These are phyloP conservation scores for Aelia acuminata DNA, from an alignment of 2,888 invertebrate genomes.

Conservation along the genomic window DNA sequence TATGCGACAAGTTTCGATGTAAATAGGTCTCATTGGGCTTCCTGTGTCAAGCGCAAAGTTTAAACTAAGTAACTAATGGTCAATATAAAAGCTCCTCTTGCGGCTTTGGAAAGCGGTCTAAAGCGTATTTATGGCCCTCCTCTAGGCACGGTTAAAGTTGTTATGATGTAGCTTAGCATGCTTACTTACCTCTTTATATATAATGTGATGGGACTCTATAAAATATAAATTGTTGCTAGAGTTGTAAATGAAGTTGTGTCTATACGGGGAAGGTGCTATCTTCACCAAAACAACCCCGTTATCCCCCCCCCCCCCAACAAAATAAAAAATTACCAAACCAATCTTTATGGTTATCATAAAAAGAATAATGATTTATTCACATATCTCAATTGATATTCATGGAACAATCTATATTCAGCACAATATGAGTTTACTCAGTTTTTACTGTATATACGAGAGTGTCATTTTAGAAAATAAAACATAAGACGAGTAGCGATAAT, in stretches of 20 bases:
- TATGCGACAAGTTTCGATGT: slow-evolving; percentile 35
- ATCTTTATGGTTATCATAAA: too few species aligned
- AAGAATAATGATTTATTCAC: too few species aligned
- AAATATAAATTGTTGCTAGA: slow-evolving; percentile 6
- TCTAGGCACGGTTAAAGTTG: not conserved
- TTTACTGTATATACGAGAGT: too few species aligned
- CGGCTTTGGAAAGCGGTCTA: not conserved
- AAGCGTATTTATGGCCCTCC: not conserved
- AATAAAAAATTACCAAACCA: too few species aligned
- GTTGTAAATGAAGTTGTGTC: not conserved
- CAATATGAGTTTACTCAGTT: too few species aligned
- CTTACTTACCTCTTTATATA: slow-evolving; percentile 24
- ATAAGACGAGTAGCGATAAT: too few species aligned
- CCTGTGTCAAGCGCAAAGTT: slow-evolving; percentile 45
- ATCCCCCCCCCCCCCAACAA: too few species aligned
- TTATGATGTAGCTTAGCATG: not conserved
- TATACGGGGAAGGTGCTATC: not conserved
- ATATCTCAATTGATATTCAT: too few species aligned
- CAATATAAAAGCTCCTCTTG: slow-evolving; percentile 28
- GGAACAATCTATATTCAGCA: too few species aligned
- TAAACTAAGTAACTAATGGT: slow-evolving; percentile 36
- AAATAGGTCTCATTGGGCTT: slow-evolving; percentile 39
- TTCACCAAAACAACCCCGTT: too few species aligned
- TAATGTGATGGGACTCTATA: not conserved
- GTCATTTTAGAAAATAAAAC: too few species aligned